A percentile compares a stretch with the other conserved stretches of the same genome.
Evolutionary conservation across 1,140 invertebrate species (phyloP).

Genomic region (Aphis gossypii): DNA sequence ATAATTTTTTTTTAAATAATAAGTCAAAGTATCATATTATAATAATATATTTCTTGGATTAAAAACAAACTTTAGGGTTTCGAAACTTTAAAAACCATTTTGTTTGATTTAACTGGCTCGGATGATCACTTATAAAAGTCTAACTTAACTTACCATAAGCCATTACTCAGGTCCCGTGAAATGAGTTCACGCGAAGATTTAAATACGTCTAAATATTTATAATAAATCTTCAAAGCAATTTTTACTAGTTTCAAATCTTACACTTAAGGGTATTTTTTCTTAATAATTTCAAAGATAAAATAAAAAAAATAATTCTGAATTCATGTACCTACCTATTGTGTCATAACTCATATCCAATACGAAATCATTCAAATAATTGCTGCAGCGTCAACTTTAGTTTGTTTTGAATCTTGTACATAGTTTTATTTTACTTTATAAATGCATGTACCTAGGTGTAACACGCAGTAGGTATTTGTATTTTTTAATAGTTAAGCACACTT

Average conservation of each 20-base stretch:
- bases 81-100: neutral
- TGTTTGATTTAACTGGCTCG: neutral
- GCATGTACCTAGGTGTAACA: too few relatives aligned
- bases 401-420: too few relatives aligned
- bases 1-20: neutral
- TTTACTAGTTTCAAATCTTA: neutral
- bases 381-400: too few relatives aligned
- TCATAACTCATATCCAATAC: too few relatives aligned
- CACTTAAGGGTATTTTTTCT: too few relatives aligned
- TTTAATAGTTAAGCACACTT: too few relatives aligned
- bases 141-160: neutral
- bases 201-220: neutral
- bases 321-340: too few relatives aligned
- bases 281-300: too few relatives aligned
- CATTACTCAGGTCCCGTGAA: neutral
- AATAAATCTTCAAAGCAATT: neutral
- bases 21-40: neutral
- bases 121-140: neutral
- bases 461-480: too few relatives aligned
- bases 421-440: too few relatives aligned
- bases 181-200: neutral
- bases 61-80: neutral
- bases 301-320: too few relatives aligned
- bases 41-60: neutral
- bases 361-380: too few relatives aligned